These are phyloP conservation scores for Coreius guichenoti DNA, from an alignment of 2,797 vertebrate species.

Conservation along the genomic window DNA sequence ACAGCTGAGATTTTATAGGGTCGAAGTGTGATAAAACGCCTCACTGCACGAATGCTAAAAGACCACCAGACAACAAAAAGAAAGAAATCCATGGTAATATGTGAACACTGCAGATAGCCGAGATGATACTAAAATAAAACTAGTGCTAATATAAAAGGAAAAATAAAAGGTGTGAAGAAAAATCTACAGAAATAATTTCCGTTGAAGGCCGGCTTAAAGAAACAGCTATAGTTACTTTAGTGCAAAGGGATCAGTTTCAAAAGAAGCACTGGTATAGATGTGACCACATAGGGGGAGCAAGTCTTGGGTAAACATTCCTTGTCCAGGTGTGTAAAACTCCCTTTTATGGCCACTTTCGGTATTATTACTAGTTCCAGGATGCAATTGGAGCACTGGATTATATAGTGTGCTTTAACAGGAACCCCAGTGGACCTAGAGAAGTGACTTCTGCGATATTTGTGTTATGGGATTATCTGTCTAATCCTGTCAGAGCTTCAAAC, in stretches of 20 bases:
- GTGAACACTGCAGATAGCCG: slow-evolving; percentile 36
- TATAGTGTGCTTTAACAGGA: slow-evolving; percentile 26
- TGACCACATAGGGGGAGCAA: neutral
- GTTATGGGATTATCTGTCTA: slow-evolving; percentile 68
- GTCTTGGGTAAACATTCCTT: slow-evolving; percentile 14
- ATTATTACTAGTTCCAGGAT: slow-evolving; percentile 21
- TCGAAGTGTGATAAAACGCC: slow-evolving; percentile 27
- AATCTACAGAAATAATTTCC: neutral
- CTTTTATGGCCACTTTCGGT: neutral
- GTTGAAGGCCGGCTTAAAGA: slow-evolving; percentile 41
- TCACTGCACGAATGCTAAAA: slow-evolving; percentile 22
- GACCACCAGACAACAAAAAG: neutral
- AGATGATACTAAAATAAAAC: slow-evolving; percentile 51
- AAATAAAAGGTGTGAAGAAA: slow-evolving; percentile 51
- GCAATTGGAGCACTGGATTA: slow-evolving; percentile 15
- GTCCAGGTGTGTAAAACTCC: slow-evolving; percentile 21
- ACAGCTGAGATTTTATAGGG: slow-evolving; percentile 10
- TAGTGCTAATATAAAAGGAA: slow-evolving; percentile 57
- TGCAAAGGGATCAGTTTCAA: slow-evolving; percentile 54
- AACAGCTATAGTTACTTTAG: slow-evolving; percentile 47
- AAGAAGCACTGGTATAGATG: neutral
- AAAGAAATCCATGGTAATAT: slow-evolving; percentile 19
- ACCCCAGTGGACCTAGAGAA: slow-evolving; percentile 28
- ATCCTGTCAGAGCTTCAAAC: slow-evolving; percentile 58
- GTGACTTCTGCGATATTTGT: slow-evolving; percentile 54